These are phyloP conservation scores for Minunthozetes semirufus DNA, from an alignment of 2,888 invertebrate genomes.

Conservation along the genomic window DNA sequence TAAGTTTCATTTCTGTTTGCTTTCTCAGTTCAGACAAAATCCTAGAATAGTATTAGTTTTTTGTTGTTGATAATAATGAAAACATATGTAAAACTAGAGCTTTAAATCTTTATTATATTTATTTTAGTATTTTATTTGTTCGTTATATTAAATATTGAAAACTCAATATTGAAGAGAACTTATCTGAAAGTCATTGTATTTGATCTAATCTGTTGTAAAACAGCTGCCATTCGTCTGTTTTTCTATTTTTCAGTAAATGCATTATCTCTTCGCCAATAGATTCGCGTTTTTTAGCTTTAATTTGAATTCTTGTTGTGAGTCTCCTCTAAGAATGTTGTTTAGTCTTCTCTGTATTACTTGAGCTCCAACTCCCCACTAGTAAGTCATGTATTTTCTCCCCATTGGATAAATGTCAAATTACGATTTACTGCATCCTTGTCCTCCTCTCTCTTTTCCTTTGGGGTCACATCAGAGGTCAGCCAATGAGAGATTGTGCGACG, in stretches of 20 bases:
- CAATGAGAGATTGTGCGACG: constrained; percentile 18
- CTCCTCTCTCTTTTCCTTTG: constrained; percentile 18
- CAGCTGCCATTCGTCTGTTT: constrained; percentile 12
- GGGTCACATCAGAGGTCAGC: constrained; percentile 26
- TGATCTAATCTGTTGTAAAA: constrained; percentile 21
- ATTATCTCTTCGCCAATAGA: constrained; percentile 12
- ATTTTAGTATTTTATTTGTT: not conserved
- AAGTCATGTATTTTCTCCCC: constrained; percentile 17
- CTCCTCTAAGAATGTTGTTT: constrained; percentile 7
- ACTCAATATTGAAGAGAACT: not conserved
- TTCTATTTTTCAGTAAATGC: not conserved
- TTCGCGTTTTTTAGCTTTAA: not conserved
- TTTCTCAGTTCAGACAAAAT: not conserved
- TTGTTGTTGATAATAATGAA: not conserved
- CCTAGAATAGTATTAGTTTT: not conserved
- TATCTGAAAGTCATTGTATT: constrained; percentile 8
- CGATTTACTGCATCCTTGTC: constrained; percentile 29
- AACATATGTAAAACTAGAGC: constrained; percentile 21
- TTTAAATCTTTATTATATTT: not conserved
- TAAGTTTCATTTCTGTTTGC: not conserved
- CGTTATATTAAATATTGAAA: not conserved
- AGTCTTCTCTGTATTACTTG: constrained; percentile 1
- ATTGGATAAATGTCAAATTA: constrained; percentile 28
- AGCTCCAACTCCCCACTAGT: not conserved
- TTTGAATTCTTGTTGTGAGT: not conserved